Conservation (phyloP, 2,888 invertebrate genomes). For the Euclidia mi region DNA sequence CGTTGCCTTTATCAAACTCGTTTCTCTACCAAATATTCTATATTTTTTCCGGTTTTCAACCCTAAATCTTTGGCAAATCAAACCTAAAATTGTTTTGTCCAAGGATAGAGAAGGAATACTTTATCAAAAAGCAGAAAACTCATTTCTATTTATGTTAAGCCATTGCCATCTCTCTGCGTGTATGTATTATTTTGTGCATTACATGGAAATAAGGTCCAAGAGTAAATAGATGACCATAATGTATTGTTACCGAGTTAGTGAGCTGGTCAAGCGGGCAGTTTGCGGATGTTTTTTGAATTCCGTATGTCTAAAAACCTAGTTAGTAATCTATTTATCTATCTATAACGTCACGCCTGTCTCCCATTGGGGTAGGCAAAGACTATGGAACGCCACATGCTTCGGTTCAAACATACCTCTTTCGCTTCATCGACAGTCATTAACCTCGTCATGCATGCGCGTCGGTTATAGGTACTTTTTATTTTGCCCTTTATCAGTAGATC, state of each 20-base stretch:
- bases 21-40: not conserved
- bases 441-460: too few species aligned
- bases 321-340: too few species aligned
- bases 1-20: not conserved
- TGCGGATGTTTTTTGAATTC: constrained; percentile 15
- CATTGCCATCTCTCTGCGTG: constrained; percentile 35
- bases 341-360: too few species aligned
- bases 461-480: too few species aligned
- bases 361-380: too few species aligned
- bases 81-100: constrained; percentile 20
- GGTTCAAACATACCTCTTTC: too few species aligned
- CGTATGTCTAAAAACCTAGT: constrained; percentile 18
- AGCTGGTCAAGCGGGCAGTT: constrained; percentile 13
- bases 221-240: constrained; percentile 50
- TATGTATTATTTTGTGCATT: constrained; percentile 49
- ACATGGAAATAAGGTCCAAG: constrained; percentile 40
- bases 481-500: too few species aligned
- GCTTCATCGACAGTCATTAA: too few species aligned
- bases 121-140: constrained; percentile 41
- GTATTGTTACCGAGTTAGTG: constrained; percentile 36
- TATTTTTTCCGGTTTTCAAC: constrained; percentile 3
- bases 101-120: constrained; percentile 26
- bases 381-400: too few species aligned
- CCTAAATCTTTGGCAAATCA: constrained; percentile 18
- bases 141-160: constrained; percentile 37